These are phyloP conservation scores for Tragelaphus eurycerus DNA, from an alignment of 2,797 vertebrate genomes.

Conservation along the genomic window DNA sequence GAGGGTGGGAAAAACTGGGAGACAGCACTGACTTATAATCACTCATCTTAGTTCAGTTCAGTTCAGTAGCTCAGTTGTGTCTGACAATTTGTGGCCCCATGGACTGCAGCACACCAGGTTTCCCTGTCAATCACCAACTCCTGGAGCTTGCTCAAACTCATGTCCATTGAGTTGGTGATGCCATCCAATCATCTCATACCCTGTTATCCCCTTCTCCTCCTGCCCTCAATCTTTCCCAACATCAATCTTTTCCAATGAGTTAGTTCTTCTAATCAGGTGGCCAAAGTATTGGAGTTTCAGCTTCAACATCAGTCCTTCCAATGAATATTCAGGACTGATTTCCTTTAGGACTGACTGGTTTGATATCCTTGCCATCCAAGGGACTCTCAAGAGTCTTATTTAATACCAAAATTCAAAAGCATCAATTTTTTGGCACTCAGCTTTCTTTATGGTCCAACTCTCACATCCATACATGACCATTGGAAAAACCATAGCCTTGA, in stretches of 20 bases:
- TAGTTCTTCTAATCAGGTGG: background rate
- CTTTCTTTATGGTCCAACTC: background rate
- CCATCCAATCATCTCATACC: background rate
- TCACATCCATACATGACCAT: background rate
- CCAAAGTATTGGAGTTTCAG: background rate
- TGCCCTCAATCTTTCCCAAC: background rate
- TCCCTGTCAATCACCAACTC: background rate
- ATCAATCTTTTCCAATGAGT: background rate
- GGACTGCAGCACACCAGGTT: background rate
- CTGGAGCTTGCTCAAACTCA: background rate
- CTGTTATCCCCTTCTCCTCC: background rate
- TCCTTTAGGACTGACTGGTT: background rate
- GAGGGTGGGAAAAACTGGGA: background rate
- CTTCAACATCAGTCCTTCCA: background rate
- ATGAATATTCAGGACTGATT: background rate
- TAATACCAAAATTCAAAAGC: background rate
- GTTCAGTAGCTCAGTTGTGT: background rate
- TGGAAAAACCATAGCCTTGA: background rate
- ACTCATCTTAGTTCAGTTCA: background rate
- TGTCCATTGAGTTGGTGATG: background rate
- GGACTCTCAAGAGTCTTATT: background rate
- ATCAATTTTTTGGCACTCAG: background rate
- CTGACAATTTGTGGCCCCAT: background rate
- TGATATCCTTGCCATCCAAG: background rate
- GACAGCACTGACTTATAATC: background rate